Percentiles rank a stretch among this genome's conserved stretches.
Evolutionary conservation across 2,113 vertebrate species (phyloP).

Genomic region (Cyprinodon brontotheroides): DNA sequence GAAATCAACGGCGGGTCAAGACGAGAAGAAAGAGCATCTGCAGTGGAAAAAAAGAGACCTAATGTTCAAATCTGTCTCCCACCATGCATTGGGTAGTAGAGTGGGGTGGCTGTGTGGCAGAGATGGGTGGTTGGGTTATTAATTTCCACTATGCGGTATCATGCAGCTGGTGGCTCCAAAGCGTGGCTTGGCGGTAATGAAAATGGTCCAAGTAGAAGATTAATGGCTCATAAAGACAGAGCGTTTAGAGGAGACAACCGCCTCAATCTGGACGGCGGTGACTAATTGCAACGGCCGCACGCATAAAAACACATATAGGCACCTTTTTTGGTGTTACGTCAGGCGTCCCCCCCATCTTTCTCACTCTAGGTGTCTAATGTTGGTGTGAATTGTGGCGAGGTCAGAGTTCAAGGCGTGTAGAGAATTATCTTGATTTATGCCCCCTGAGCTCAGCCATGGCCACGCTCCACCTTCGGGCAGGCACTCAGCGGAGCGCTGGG

Average conservation of each 20-base stretch:
- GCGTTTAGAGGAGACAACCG: slow-evolving; percentile 97
- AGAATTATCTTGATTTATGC: slow-evolving; percentile 99
- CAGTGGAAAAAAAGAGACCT: slow-evolving; percentile 70
- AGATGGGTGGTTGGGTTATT: slow-evolving; percentile 88
- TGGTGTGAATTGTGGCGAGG: slow-evolving; percentile 91
- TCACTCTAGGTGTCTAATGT: slow-evolving; percentile 65
- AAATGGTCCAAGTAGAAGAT: slow-evolving; percentile 98
- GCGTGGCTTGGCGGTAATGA: slow-evolving; percentile 96
- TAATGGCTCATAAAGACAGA: slow-evolving; percentile 99
- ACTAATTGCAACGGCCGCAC: slow-evolving; percentile 87
- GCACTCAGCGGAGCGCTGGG: slow-evolving; percentile 80
- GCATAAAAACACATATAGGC: slow-evolving; percentile 18
- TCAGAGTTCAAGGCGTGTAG: slow-evolving; percentile 97
- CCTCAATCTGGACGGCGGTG: slow-evolving; percentile 95
- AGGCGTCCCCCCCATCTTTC: slow-evolving; percentile 45
- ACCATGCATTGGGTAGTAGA: slow-evolving; percentile 77
- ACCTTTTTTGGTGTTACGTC: slow-evolving; percentile 38
- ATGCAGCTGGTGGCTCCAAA: slow-evolving; percentile 95
- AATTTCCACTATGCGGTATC: slow-evolving; percentile 95
- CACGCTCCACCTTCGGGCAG: slow-evolving; percentile 77
- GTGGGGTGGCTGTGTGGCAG: slow-evolving; percentile 60
- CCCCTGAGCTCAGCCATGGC: slow-evolving; percentile 79
- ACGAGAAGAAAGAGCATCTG: slow-evolving; percentile 18
- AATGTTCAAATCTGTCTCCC: slow-evolving; percentile 86
- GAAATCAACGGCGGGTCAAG: slow-evolving; percentile 35